Evolutionary conservation across 2,888 invertebrate species (phyloP).

Genomic region (Limenitis camilla): DNA sequence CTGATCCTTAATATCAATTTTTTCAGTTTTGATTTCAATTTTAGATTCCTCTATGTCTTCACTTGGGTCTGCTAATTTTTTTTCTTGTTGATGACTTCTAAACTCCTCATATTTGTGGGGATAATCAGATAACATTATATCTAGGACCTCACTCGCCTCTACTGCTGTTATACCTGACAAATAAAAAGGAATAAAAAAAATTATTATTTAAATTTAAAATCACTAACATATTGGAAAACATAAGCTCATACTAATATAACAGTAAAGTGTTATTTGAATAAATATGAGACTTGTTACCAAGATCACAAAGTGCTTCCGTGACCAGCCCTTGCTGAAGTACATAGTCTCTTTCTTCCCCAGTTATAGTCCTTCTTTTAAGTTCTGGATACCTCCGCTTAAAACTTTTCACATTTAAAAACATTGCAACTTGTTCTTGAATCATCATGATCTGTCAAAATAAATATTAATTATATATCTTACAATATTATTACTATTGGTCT

Average conservation of each 20-base stretch:
- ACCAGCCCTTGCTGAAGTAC: constrained; percentile 88
- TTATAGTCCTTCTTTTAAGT: constrained; percentile 83
- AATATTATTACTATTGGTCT: background rate
- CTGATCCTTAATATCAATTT: constrained; percentile 39
- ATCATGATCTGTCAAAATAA: constrained; percentile 83
- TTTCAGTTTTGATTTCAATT: constrained; percentile 27
- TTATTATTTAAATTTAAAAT: constrained; percentile 45
- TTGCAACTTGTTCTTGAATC: constrained; percentile 97
- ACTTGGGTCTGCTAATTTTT: constrained; percentile 51
- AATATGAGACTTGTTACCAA: constrained; percentile 72
- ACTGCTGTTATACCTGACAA: constrained; percentile 87
- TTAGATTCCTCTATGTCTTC: constrained; percentile 26
- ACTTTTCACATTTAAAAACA: constrained; percentile 95
- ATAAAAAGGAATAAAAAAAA: background rate
- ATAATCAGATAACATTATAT: constrained; percentile 96
- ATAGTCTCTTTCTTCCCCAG: constrained; percentile 91
- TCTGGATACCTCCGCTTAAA: constrained; percentile 98
- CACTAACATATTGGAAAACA: background rate
- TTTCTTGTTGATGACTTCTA: constrained; percentile 78
- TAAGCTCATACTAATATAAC: constrained; percentile 19
- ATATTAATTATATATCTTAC: background rate
- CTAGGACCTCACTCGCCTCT: constrained; percentile 92
- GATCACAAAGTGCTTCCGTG: constrained; percentile 92
- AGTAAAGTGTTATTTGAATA: constrained; percentile 19
- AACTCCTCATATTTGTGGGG: constrained; percentile 96